Evolutionary conservation across 2,888 invertebrate genomes (phyloP).

Genomic region (Drosophila testacea): DNA sequence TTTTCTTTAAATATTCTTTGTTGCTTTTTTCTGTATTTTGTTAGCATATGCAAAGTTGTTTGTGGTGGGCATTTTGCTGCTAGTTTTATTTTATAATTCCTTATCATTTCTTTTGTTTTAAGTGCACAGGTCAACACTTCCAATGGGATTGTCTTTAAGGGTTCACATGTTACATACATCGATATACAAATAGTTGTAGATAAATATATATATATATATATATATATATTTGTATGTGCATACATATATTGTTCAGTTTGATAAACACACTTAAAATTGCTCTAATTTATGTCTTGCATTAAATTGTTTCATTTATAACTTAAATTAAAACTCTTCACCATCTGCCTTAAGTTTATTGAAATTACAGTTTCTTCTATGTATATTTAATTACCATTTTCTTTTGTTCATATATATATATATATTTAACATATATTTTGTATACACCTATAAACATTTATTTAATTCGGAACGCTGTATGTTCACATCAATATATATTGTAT

Average conservation of each 20-base stretch:
- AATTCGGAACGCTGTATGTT: conserved; percentile 64
- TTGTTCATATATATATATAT: conserved; percentile 27
- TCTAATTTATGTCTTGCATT: conserved; percentile 60
- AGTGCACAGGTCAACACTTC: conserved; percentile 63
- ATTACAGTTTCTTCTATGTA: conserved; percentile 85
- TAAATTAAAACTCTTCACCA: conserved; percentile 41
- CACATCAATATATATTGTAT: conserved; percentile 71
- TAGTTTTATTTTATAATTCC: conserved; percentile 23
- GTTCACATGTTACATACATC: conserved; percentile 69
- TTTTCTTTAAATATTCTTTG: conserved; percentile 29
- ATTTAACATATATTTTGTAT: conserved; percentile 31
- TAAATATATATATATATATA: conserved; percentile 42
- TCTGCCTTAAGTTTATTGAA: conserved; percentile 80
- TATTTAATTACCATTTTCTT: conserved; percentile 68
- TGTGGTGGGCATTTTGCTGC: conserved; percentile 56
- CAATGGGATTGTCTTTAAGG: conserved; percentile 79
- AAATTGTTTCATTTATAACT: conserved; percentile 39
- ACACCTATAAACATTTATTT: conserved; percentile 74
- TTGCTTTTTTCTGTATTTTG: neutral
- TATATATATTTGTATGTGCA: conserved; percentile 18
- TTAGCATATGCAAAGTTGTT: conserved; percentile 31
- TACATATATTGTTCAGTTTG: conserved; percentile 33
- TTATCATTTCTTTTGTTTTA: conserved; percentile 44
- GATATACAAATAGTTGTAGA: conserved; percentile 72
- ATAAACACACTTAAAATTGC: conserved; percentile 58